These are phyloP conservation scores for Crossoptilon crossoptilon DNA, from an alignment of 2,797 vertebrate species.

Conservation along the genomic window DNA sequence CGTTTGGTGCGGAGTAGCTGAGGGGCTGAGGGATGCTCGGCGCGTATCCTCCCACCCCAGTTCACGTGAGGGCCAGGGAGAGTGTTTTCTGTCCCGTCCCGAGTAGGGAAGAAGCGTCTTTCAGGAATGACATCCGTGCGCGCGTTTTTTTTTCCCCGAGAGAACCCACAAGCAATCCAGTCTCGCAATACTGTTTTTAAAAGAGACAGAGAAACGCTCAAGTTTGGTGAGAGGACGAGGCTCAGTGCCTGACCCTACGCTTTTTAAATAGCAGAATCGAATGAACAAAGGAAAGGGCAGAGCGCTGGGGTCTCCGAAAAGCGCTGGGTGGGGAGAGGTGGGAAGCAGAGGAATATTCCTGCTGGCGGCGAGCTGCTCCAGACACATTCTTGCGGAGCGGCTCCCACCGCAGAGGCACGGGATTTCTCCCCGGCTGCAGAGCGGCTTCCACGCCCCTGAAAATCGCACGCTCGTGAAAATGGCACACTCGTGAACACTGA, in stretches of 20 bases:
- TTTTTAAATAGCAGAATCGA: background rate
- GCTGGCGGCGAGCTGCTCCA: background rate
- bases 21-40: background rate
- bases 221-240: background rate
- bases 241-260: background rate
- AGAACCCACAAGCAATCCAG: background rate
- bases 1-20: background rate
- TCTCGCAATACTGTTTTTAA: background rate
- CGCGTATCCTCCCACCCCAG: rapidly evolving
- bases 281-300: background rate
- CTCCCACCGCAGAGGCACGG: background rate
- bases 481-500: background rate
- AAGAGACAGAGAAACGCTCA: background rate
- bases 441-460: background rate
- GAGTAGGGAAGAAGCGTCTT: background rate
- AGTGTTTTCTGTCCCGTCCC: background rate
- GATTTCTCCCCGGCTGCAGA: background rate
- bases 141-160: background rate
- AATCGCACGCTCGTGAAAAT: background rate
- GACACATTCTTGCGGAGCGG: background rate
- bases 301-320: background rate
- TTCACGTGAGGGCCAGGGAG: background rate
- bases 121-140: background rate
- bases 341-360: background rate
- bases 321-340: background rate